Evolutionary conservation across 2,113 vertebrate species (phyloP).

Genomic region (Indicator indicator): DNA sequence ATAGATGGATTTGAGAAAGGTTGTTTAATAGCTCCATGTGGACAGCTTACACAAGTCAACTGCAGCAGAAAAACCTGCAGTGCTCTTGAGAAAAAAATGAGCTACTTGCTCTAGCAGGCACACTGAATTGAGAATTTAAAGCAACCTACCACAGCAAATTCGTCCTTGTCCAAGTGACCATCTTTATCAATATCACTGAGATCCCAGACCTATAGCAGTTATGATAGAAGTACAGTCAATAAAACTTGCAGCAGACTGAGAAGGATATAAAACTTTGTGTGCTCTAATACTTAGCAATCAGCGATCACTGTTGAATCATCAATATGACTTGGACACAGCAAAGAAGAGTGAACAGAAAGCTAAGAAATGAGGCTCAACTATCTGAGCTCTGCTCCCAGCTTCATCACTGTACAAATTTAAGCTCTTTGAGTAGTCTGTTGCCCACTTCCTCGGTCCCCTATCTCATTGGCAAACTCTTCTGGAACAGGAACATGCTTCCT

Average conservation of each 20-base stretch:
- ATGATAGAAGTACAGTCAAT: not conserved
- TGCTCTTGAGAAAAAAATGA: not conserved
- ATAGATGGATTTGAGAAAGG: not conserved
- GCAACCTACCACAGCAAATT: slow-evolving; percentile 94
- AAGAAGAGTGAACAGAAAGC: not conserved
- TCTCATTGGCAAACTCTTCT: not conserved
- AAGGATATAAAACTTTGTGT: not conserved
- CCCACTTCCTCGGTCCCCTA: not conserved
- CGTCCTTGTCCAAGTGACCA: slow-evolving; percentile 94
- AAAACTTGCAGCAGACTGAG: not conserved
- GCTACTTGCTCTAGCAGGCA: not conserved
- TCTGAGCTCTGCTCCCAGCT: not conserved
- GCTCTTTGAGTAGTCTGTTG: not conserved
- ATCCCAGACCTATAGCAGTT: slow-evolving; percentile 90
- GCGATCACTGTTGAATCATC: not conserved
- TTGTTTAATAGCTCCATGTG: not conserved
- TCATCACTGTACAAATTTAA: not conserved
- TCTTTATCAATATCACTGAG: slow-evolving; percentile 99
- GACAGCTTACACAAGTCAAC: not conserved
- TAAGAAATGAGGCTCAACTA: not conserved
- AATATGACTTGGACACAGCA: not conserved
- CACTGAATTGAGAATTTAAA: not conserved
- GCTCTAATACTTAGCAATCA: not conserved
- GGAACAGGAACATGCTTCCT: not conserved
- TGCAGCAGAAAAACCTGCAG: not conserved